Conservation (phyloP, 1,140 invertebrate species). For the Drosophila mojavensis region DNA sequence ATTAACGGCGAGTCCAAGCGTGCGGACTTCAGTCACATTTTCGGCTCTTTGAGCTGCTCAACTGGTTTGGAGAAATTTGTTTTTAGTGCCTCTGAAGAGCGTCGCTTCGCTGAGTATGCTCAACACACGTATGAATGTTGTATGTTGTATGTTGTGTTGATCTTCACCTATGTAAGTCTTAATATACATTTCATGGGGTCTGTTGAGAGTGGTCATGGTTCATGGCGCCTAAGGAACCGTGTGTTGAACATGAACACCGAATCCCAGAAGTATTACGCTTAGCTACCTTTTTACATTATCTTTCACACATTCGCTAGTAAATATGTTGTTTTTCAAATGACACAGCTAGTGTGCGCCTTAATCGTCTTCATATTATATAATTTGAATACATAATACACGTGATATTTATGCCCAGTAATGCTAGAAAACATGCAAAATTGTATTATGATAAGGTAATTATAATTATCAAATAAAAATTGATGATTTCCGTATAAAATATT, state of each 20-base stretch:
- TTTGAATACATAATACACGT: neutral
- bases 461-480: too few species aligned
- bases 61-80: conserved; percentile 63
- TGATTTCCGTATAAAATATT: too few species aligned
- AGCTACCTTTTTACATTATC: conserved; percentile 22
- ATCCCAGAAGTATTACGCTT: conserved; percentile 36
- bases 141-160: conserved; percentile 28
- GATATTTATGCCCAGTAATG: neutral
- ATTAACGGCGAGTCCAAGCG: conserved; percentile 8
- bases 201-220: conserved; percentile 56
- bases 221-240: conserved; percentile 34
- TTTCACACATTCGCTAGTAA: conserved; percentile 6
- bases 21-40: conserved; percentile 37
- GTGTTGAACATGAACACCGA: neutral
- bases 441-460: neutral
- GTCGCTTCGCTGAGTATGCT: conserved; percentile 32
- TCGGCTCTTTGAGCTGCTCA: conserved; percentile 54
- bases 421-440: neutral
- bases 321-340: neutral
- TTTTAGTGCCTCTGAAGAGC: conserved; percentile 38
- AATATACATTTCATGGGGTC: conserved; percentile 13
- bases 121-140: conserved; percentile 1
- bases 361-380: conserved; percentile 1
- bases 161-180: conserved; percentile 36
- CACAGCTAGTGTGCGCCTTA: neutral